Conservation (phyloP, 2,797 vertebrate genomes). For the Morus bassanus region DNA sequence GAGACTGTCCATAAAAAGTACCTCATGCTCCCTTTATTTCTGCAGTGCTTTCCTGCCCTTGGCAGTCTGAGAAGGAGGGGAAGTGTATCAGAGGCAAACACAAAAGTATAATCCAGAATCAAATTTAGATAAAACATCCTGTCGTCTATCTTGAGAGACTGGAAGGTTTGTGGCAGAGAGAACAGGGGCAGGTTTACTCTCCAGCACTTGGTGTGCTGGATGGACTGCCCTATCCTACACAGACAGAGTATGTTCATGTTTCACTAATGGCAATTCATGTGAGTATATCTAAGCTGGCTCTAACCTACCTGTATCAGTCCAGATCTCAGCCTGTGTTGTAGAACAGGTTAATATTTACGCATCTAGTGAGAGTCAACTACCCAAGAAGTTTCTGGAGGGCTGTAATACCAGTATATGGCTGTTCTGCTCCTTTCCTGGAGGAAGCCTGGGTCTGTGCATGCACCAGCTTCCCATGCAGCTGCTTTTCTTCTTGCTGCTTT, state of each 20-base stretch:
- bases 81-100: neutral
- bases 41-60: neutral
- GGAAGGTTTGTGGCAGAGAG: neutral
- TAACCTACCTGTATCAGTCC: neutral
- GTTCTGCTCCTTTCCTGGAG: neutral
- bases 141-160: neutral
- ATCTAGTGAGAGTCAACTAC: neutral
- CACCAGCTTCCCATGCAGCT: neutral
- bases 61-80: neutral
- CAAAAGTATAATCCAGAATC: neutral
- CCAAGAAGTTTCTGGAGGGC: neutral
- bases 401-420: neutral
- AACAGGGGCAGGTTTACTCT: neutral
- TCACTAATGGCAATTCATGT: neutral
- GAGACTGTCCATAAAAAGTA: neutral
- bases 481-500: neutral
- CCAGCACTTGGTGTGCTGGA: neutral
- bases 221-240: neutral
- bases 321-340: neutral
- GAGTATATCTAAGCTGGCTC: neutral
- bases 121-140: neutral
- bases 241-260: neutral
- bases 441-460: neutral
- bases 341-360: neutral
- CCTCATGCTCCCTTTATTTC: neutral